Percentiles rank a stretch among this genome's conserved stretches.
These are phyloP conservation scores for Sitophilus oryzae DNA, from an alignment of 1,140 invertebrate genomes.

Conservation along the genomic window DNA sequence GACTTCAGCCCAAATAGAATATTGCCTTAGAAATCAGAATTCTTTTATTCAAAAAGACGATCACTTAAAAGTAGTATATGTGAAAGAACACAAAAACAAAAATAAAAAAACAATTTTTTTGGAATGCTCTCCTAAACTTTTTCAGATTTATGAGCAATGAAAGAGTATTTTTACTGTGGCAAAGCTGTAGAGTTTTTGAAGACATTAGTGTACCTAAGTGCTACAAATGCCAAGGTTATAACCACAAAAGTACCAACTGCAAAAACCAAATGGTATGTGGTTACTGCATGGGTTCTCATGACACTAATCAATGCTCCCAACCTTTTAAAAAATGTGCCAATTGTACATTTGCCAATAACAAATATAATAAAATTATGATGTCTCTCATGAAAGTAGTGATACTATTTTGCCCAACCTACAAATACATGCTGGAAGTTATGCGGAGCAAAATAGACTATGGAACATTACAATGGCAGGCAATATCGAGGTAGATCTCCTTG, in stretches of 20 bases:
- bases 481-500: neutral
- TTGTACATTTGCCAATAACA: neutral
- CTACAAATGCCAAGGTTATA: constrained; percentile 1
- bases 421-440: neutral
- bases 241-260: constrained; percentile 1
- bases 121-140: neutral
- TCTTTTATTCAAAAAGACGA: neutral
- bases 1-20: neutral
- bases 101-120: neutral
- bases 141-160: neutral
- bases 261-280: too few species aligned
- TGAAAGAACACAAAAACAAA: neutral
- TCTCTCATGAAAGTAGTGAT: neutral
- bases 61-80: neutral
- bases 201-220: constrained; percentile 7
- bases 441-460: neutral
- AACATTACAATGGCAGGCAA: neutral
- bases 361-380: neutral
- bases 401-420: neutral
- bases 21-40: neutral
- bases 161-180: constrained; percentile 6
- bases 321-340: too few species aligned
- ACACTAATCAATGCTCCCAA: too few species aligned
- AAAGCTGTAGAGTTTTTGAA: constrained; percentile 10
- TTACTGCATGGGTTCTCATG: too few species aligned